Conservation (phyloP, 2,797 vertebrate species). For the Microhierax caerulescens region DNA sequence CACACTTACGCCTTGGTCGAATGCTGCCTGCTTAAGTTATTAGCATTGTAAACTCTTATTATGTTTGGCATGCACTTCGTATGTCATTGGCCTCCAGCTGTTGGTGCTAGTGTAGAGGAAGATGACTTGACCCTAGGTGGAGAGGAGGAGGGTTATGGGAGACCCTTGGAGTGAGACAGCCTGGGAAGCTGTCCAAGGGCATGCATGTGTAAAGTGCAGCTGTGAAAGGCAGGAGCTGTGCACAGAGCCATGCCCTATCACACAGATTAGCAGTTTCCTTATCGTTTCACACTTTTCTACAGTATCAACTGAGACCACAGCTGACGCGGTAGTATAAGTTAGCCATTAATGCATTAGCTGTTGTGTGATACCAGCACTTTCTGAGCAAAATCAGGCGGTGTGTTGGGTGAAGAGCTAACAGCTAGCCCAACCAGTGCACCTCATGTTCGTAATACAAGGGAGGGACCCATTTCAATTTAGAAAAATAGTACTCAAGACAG, state of each 20-base stretch:
- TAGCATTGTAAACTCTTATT: slow-evolving; percentile 62
- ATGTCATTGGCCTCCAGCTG: slow-evolving; percentile 58
- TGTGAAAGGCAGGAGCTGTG: not conserved
- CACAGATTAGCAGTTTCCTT: slow-evolving; percentile 34
- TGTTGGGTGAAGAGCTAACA: not conserved
- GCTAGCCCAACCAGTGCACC: not conserved
- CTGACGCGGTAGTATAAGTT: not conserved
- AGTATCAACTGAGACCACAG: accelerated
- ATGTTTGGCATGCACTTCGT: slow-evolving; percentile 20
- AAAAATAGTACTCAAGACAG: not conserved
- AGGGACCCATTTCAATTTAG: not conserved
- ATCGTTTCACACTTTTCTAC: not conserved
- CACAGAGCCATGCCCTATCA: not conserved
- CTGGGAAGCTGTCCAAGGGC: slow-evolving; percentile 45
- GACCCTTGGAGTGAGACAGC: not conserved
- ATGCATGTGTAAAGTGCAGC: not conserved
- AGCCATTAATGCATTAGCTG: not conserved
- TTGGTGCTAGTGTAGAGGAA: not conserved
- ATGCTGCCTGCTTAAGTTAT: slow-evolving; percentile 49
- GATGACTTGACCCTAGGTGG: not conserved
- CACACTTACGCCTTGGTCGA: not conserved
- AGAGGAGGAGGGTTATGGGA: not conserved
- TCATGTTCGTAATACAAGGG: not conserved
- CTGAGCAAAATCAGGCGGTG: accelerated
- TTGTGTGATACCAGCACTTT: not conserved